Conservation (phyloP, 2,113 vertebrate species). For the Gambusia holbrooki region DNA sequence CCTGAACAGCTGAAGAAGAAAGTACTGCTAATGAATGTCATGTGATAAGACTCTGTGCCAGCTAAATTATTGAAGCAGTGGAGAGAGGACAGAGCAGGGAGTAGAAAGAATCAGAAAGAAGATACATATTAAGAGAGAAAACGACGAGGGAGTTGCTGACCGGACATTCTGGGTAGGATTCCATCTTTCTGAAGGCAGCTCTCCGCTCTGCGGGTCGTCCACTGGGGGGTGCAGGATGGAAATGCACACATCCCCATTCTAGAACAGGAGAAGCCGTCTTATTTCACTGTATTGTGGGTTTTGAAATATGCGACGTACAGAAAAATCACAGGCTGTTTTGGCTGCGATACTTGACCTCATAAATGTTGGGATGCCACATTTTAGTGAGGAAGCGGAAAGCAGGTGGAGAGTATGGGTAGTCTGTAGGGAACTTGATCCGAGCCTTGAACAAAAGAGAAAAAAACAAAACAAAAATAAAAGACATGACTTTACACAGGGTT, state of each 20-base stretch:
- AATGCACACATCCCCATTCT: slow-evolving; percentile 98
- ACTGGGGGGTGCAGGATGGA: slow-evolving; percentile 97
- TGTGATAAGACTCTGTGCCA: slow-evolving; percentile 16
- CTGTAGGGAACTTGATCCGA: slow-evolving; percentile 94
- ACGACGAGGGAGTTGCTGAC: slow-evolving; percentile 73
- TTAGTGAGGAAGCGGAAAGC: slow-evolving; percentile 97
- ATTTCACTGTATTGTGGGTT: background rate
- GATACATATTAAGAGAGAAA: slow-evolving; percentile 9
- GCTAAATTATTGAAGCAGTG: slow-evolving; percentile 10
- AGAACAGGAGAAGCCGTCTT: slow-evolving; percentile 14
- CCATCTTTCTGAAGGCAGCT: slow-evolving; percentile 96
- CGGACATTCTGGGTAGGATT: slow-evolving; percentile 98
- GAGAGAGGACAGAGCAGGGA: slow-evolving; percentile 22
- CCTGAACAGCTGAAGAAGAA: slow-evolving; percentile 23
- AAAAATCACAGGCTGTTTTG: background rate
- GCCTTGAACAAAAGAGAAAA: slow-evolving; percentile 78
- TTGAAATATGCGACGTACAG: background rate
- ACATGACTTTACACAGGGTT: background rate
- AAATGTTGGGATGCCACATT: slow-evolving; percentile 99
- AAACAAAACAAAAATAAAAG: background rate
- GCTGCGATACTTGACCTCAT: slow-evolving; percentile 83
- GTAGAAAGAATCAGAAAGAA: slow-evolving; percentile 4
- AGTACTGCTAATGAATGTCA: slow-evolving; percentile 33
- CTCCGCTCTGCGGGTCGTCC: slow-evolving; percentile 96
- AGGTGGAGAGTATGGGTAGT: slow-evolving; percentile 97